Conservation (phyloP, 2,113 vertebrate genomes). For the Crypturellus undulatus region DNA sequence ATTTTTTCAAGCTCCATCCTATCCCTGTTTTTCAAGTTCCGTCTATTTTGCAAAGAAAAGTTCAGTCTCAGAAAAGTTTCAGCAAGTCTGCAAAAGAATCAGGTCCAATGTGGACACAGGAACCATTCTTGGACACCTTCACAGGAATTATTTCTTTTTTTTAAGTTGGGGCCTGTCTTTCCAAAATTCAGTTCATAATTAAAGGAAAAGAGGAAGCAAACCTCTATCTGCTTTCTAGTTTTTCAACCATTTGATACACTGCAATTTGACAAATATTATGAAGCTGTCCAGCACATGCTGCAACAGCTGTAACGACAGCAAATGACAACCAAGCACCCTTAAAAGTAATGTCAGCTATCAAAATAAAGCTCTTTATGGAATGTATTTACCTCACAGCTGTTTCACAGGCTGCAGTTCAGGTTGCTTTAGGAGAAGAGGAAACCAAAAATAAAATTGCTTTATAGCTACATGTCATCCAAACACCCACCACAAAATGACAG, state of each 20-base stretch:
- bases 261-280: not conserved
- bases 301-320: not conserved
- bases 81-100: not conserved
- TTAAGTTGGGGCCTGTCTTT: not conserved
- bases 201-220: not conserved
- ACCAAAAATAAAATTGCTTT: not conserved
- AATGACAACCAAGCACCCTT: not conserved
- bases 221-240: not conserved
- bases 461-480: not conserved
- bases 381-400: not conserved
- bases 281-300: not conserved
- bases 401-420: not conserved
- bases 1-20: not conserved
- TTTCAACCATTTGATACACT: not conserved
- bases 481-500: not conserved
- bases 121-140: rapidly evolving
- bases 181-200: not conserved
- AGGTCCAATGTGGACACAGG: rapidly evolving
- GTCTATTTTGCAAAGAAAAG: not conserved
- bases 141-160: not conserved
- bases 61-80: not conserved
- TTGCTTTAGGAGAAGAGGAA: not conserved
- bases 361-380: not conserved
- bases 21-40: not conserved
- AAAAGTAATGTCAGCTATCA: not conserved